phyloP scores from a whole-genome alignment of 2,113 vertebrate genomes.

The Otocyon megalotis region DNA sequence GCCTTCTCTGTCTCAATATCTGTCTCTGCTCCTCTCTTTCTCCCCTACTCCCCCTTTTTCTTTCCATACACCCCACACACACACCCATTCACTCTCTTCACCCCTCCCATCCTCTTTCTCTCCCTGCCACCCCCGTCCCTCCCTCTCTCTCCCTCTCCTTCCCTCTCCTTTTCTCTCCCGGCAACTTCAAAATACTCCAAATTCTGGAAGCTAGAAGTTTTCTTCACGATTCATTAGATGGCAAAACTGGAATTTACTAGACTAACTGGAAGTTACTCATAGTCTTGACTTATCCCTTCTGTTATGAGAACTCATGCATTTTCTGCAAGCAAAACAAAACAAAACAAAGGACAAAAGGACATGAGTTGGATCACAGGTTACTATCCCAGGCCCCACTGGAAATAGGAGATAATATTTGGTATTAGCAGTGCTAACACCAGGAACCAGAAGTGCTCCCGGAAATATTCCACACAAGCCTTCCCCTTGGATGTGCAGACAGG shows the following conservation, averaged over 20 bases:
- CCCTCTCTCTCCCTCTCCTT: background rate
- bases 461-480: rapidly evolving
- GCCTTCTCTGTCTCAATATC: background rate
- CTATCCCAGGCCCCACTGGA: background rate
- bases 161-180: background rate
- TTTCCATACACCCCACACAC: background rate
- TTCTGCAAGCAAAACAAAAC: background rate
- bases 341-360: background rate
- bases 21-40: background rate
- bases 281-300: background rate
- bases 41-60: background rate
- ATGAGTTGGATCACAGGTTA: background rate
- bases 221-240: background rate
- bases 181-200: background rate
- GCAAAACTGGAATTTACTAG: background rate
- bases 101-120: background rate
- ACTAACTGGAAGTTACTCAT: background rate
- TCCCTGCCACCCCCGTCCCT: background rate
- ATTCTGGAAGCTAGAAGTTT: slow-evolving; percentile 13
- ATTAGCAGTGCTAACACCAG: background rate
- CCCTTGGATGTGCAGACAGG: background rate
- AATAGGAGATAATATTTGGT: background rate
- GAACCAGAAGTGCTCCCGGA: background rate
- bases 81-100: background rate
- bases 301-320: background rate